phyloP scores from a whole-genome alignment of 2,888 invertebrate species.

The Morpho helenor region DNA sequence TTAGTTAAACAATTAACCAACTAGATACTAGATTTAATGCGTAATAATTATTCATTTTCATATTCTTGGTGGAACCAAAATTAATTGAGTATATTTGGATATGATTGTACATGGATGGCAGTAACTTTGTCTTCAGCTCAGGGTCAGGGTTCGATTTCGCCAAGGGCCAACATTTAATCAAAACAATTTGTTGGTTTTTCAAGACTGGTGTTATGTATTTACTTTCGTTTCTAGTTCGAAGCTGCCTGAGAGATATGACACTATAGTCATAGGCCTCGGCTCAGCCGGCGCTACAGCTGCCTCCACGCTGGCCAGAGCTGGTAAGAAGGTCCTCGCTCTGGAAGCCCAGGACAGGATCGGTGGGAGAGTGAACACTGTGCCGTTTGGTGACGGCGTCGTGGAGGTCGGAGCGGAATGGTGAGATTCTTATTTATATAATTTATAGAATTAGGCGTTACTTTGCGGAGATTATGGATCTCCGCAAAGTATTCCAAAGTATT shows the following conservation, averaged over 20 bases:
- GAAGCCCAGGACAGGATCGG: conserved; percentile 57
- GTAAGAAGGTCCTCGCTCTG: conserved; percentile 48
- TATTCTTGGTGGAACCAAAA: too few species aligned
- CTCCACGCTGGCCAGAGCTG: conserved; percentile 44
- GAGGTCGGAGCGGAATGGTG: conserved; percentile 67
- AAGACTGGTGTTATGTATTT: too few species aligned
- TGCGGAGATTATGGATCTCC: too few species aligned
- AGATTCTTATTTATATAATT: conserved; percentile 17
- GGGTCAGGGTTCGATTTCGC: too few species aligned
- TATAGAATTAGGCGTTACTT: background rate
- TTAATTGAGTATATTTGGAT: too few species aligned
- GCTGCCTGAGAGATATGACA: conserved; percentile 44
- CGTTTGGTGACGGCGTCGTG: conserved; percentile 53
- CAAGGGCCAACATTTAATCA: too few species aligned
- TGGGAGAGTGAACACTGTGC: conserved; percentile 55
- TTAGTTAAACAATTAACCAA: too few species aligned
- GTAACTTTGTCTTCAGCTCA: too few species aligned
- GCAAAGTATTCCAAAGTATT: background rate
- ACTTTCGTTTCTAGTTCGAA: conserved; percentile 29
- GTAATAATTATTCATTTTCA: too few species aligned
- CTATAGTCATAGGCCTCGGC: conserved; percentile 57
- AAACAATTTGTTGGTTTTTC: too few species aligned
- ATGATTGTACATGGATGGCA: too few species aligned
- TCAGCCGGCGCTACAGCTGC: conserved; percentile 53
- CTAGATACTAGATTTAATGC: too few species aligned